These are phyloP conservation scores for Festucalex cinctus DNA, from an alignment of 2,113 vertebrate species.

Conservation along the genomic window DNA sequence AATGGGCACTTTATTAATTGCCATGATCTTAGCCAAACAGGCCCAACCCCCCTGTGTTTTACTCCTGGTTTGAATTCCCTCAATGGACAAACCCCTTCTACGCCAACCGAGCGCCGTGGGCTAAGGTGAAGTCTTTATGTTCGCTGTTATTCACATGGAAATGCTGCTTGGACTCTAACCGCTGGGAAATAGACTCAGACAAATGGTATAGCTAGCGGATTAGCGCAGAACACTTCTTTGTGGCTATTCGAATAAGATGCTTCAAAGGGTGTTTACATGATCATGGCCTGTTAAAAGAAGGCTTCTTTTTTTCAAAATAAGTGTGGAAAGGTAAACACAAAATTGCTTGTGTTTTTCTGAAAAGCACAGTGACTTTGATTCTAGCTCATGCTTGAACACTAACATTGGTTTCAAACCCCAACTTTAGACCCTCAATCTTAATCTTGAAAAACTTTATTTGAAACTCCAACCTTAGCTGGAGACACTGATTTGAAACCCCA, in stretches of 20 bases:
- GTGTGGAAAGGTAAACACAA: background rate
- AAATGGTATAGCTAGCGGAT: conserved; percentile 49
- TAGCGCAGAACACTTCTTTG: conserved; percentile 41
- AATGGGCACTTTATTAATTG: conserved; percentile 53
- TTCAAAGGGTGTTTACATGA: background rate
- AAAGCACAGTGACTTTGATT: background rate
- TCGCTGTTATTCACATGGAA: conserved; percentile 66
- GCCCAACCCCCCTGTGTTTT: conserved; percentile 33
- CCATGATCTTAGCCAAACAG: conserved; percentile 37
- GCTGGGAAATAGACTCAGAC: conserved; percentile 56
- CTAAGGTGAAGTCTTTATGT: conserved; percentile 45
- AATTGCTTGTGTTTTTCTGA: background rate
- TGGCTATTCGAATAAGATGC: conserved; percentile 41
- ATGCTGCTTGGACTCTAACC: conserved; percentile 48
- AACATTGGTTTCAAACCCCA: background rate
- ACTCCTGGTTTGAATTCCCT: conserved; percentile 46
- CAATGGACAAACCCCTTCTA: background rate
- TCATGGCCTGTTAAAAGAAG: background rate
- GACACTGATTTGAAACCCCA: background rate
- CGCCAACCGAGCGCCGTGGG: conserved; percentile 13
- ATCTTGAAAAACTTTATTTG: too few species aligned
- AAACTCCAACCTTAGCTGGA: background rate
- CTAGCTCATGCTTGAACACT: background rate
- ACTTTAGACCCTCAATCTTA: background rate
- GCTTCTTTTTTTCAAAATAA: background rate